phyloP scores from a whole-genome alignment of 2,113 vertebrate species.

The Alligator mississippiensis region DNA sequence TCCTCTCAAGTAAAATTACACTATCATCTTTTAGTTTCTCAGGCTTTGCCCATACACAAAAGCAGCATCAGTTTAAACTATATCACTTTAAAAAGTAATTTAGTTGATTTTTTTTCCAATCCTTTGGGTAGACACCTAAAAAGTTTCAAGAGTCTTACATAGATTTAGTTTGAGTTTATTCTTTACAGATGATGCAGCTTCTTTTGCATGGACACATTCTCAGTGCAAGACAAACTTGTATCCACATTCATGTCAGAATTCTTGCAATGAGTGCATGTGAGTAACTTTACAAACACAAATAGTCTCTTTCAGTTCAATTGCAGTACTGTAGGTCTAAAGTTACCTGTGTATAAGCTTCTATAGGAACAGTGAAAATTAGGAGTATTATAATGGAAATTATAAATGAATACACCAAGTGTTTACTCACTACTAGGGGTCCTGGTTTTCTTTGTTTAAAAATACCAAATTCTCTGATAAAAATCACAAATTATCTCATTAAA shows the following conservation, averaged over 20 bases:
- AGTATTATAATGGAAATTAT: background rate
- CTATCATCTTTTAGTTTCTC: background rate
- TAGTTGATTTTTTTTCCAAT: background rate
- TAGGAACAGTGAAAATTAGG: background rate
- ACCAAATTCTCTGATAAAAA: too few relatives aligned
- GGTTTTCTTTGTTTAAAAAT: too few relatives aligned
- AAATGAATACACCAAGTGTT: background rate
- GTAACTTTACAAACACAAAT: constrained; percentile 15
- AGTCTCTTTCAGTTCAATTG: background rate
- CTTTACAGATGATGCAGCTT: constrained; percentile 21
- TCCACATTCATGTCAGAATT: background rate
- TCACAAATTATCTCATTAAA: too few relatives aligned
- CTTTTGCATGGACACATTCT: background rate
- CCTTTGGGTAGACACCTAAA: background rate
- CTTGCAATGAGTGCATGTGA: constrained; percentile 15
- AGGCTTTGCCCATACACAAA: background rate
- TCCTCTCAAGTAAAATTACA: constrained; percentile 20
- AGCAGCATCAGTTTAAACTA: background rate
- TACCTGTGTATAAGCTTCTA: background rate
- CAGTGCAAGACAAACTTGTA: background rate
- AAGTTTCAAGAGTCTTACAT: constrained; percentile 11
- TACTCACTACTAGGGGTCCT: background rate
- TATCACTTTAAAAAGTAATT: constrained; percentile 4
- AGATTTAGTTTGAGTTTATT: constrained; percentile 40
- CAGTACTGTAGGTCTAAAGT: background rate